These are phyloP conservation scores for Argyrosomus regius DNA, from an alignment of 2,797 vertebrate species.

Conservation along the genomic window DNA sequence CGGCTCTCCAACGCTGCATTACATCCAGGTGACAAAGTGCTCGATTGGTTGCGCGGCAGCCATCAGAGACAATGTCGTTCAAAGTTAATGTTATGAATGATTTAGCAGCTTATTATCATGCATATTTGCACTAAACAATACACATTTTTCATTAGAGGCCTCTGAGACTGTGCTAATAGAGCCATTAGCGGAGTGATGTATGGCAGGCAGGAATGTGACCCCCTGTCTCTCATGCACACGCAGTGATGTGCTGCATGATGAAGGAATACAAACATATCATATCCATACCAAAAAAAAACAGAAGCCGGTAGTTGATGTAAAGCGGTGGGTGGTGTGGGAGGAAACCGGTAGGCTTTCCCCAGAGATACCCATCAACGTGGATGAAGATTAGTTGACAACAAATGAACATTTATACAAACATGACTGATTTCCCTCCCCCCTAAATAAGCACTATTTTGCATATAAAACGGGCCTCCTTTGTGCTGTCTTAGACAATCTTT, in stretches of 20 bases:
- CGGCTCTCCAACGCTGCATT: conserved; percentile 65
- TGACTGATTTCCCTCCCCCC: conserved; percentile 9
- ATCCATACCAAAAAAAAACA: conserved; percentile 39
- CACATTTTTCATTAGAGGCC: conserved; percentile 85
- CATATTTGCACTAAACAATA: conserved; percentile 87
- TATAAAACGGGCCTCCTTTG: conserved; percentile 41
- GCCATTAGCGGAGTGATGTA: conserved; percentile 86
- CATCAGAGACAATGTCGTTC: conserved; percentile 86
- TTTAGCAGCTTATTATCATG: conserved; percentile 86
- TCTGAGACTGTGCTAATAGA: conserved; percentile 83
- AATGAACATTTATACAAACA: conserved; percentile 53
- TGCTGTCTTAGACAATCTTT: conserved; percentile 42
- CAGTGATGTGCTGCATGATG: conserved; percentile 57
- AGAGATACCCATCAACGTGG: conserved; percentile 32
- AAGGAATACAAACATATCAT: conserved; percentile 60
- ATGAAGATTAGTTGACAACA: conserved; percentile 38
- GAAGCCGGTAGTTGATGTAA: conserved; percentile 53
- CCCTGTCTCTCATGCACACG: conserved; percentile 61
- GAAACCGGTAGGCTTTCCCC: conserved; percentile 24
- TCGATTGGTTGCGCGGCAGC: conserved; percentile 54
- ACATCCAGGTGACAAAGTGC: conserved; percentile 77
- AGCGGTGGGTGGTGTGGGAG: conserved; percentile 33
- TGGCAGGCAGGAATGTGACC: conserved; percentile 82
- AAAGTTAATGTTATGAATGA: conserved; percentile 89
- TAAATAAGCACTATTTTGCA: conserved; percentile 53